Evolutionary conservation across 2,888 invertebrate genomes (phyloP).

Genomic region (Isoperla grammatica): DNA sequence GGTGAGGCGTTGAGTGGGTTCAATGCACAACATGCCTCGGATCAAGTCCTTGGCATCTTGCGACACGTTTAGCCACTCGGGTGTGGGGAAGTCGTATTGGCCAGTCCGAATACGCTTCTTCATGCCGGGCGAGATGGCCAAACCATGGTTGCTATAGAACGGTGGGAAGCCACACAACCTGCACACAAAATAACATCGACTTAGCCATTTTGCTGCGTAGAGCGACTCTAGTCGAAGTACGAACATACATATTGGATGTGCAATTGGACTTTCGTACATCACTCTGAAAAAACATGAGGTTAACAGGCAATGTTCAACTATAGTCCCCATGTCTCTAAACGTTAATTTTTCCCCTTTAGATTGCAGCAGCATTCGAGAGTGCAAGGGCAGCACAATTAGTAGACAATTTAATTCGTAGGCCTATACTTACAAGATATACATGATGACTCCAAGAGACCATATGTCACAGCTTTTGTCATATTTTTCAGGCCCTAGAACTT

Average conservation of each 20-base stretch:
- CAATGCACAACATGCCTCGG: constrained; percentile 87
- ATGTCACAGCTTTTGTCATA: constrained; percentile 99
- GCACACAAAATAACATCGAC: constrained; percentile 29
- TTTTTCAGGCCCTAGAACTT: constrained; percentile 94
- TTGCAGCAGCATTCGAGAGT: too few species aligned
- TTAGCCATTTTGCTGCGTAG: too few species aligned
- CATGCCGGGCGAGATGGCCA: constrained; percentile 99
- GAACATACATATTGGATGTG: too few species aligned
- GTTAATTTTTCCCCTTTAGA: too few species aligned
- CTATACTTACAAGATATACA: constrained; percentile 90
- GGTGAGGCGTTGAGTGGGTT: constrained; percentile 81
- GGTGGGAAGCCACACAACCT: constrained; percentile 96
- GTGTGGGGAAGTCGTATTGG: constrained; percentile 94
- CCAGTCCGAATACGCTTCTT: constrained; percentile 93
- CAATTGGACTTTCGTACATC: too few species aligned
- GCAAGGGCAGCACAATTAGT: too few species aligned
- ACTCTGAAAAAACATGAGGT: too few species aligned
- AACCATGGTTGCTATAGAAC: constrained; percentile 95
- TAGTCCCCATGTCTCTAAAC: too few species aligned
- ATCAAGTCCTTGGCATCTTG: constrained; percentile 94
- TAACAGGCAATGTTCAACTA: too few species aligned
- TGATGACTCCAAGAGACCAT: constrained; percentile 98
- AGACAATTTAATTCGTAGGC: too few species aligned
- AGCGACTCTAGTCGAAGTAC: too few species aligned
- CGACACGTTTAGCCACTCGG: constrained; percentile 94